phyloP scores from a whole-genome alignment of 2,888 invertebrate species.

The Drosophila histrio region DNA sequence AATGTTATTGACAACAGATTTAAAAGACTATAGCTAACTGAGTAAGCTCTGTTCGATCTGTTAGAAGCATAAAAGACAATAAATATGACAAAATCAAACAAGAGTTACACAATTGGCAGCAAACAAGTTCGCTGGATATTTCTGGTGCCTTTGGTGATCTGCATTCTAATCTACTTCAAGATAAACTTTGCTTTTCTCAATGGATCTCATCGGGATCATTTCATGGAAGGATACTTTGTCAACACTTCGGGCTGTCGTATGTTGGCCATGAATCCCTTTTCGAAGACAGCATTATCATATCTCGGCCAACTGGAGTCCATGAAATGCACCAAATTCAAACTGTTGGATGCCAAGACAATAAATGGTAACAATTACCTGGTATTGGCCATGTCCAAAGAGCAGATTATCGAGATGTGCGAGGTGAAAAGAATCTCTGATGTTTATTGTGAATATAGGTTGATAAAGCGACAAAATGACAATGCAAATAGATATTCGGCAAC shows the following conservation, averaged over 20 bases:
- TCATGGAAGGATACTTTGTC: conserved; percentile 36
- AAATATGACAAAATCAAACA: background rate
- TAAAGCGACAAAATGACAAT: background rate
- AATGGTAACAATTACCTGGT: background rate
- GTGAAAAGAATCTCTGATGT: background rate
- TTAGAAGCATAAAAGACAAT: background rate
- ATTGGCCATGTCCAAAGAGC: background rate
- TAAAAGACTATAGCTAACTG: background rate
- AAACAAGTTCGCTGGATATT: background rate
- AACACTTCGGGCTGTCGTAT: conserved; percentile 47
- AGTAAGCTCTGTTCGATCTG: background rate
- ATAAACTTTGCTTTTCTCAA: background rate
- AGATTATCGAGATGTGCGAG: background rate
- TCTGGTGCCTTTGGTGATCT: background rate
- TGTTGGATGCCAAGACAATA: conserved; percentile 19
- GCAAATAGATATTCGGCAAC: background rate
- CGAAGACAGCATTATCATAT: background rate
- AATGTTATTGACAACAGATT: no score
- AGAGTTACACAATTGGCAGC: background rate
- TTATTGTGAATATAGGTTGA: background rate
- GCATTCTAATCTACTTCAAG: conserved; percentile 7
- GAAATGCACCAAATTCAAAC: conserved; percentile 11
- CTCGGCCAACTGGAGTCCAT: background rate
- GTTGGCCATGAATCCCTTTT: conserved; percentile 17
- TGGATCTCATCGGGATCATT: background rate